Evolutionary conservation across 1,140 invertebrate species (phyloP), one percentile per base, ranked within the genome.

Genomic region (Conopomorpha cramerella): DNA sequence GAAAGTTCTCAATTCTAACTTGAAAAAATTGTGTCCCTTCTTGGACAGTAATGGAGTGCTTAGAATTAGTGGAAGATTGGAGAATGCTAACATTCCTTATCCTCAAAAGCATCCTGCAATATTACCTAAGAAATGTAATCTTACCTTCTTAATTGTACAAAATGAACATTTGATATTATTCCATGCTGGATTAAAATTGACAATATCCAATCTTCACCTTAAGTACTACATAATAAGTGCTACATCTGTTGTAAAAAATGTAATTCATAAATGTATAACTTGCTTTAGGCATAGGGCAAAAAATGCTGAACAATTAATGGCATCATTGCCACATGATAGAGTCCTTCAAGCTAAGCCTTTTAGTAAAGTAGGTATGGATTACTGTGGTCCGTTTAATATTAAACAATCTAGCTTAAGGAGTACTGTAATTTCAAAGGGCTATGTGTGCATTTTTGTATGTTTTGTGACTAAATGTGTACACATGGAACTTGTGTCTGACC

Each of bases 291-390:
- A 42, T n/a, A 45, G 41, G 16, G 43, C 52, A 7, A 8, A 18
- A 19, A 15, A 41, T 12, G 25, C 39, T 6, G 16, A 36, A 10
- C 51, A 46, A 4, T 28, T 41, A 0, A 72, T 72, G 67, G 62
- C 41, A 6, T 38, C 58, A 13, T 42, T 71, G 30, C 43, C 43
- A 2, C 10, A 30, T 3, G 14, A 37, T 1, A 11, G 60, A 32
- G 47, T 74, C 0, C 42, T 13, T 15, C 47, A 49, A 2, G 28
- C 51, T 3, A 34, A 39, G 7, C 43, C 60, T 8, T 79, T 78
- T 38, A 16, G 33, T 10, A 37, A 51, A 16, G 25, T 34, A 3
- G 77, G 73, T 1, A 19, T 76, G 0, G 74, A 79, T 38, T 78
- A 57, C 36, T 61, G 61, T 2, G 77, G 74, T 2, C 73, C 71